phyloP scores from a whole-genome alignment of 2,888 invertebrate species.

The Ochropleura leucogaster region DNA sequence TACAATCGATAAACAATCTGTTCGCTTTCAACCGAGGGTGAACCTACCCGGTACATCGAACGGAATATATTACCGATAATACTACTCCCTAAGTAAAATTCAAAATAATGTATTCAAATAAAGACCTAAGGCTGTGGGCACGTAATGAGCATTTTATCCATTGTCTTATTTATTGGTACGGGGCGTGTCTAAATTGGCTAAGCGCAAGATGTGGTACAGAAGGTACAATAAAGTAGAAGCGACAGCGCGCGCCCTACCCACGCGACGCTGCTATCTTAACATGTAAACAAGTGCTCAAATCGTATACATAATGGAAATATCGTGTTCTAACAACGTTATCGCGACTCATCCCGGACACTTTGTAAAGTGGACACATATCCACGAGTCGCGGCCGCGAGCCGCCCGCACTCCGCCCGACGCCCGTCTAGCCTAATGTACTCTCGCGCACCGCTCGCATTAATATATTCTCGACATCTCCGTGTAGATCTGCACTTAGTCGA shows the following conservation, averaged over 20 bases:
- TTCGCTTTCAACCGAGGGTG: slow-evolving; percentile 43
- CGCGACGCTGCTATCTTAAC: slow-evolving; percentile 86
- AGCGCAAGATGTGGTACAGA: slow-evolving; percentile 77
- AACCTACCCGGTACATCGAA: slow-evolving; percentile 48
- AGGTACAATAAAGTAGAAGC: slow-evolving; percentile 71
- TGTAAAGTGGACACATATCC: slow-evolving; percentile 89
- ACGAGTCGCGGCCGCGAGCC: slow-evolving; percentile 71
- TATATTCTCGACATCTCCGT: slow-evolving; percentile 76
- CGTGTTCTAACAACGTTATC: slow-evolving; percentile 90
- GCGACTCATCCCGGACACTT: slow-evolving; percentile 90
- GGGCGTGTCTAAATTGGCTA: slow-evolving; percentile 75
- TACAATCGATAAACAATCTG: slow-evolving; percentile 64
- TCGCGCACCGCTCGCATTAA: slow-evolving; percentile 77
- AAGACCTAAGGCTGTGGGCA: slow-evolving; percentile 62
- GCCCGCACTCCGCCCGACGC: slow-evolving; percentile 34
- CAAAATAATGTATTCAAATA: slow-evolving; percentile 60
- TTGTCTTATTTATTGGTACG: slow-evolving; percentile 71
- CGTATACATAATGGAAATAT: slow-evolving; percentile 91
- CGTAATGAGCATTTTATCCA: slow-evolving; percentile 68
- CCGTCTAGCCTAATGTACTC: slow-evolving; percentile 73
- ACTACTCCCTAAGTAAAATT: slow-evolving; percentile 56
- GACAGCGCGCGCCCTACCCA: slow-evolving; percentile 80
- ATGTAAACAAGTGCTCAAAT: slow-evolving; percentile 90
- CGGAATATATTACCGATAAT: slow-evolving; percentile 62
- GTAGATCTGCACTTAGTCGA: slow-evolving; percentile 83